Conservation (phyloP, 2,888 invertebrate genomes). For the Laothoe populi region DNA sequence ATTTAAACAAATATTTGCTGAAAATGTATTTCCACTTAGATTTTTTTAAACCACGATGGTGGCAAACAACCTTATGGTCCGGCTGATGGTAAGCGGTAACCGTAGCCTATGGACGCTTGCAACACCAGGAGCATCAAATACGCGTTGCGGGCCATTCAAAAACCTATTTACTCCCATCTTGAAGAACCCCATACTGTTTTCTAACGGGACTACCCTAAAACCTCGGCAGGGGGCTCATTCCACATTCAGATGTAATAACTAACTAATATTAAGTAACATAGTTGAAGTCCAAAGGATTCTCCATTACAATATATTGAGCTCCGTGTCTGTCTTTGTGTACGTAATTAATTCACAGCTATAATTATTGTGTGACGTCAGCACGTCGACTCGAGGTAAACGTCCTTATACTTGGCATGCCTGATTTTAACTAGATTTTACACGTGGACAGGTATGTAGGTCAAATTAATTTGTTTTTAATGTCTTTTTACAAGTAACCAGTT, state of each 20-base stretch:
- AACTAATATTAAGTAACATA: background rate
- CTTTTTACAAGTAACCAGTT: background rate
- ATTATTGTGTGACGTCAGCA: conserved; percentile 13
- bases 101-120: no score
- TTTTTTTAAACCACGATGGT: no score
- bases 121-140: no score
- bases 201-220: no score
- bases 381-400: conserved; percentile 17
- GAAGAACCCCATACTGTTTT: no score
- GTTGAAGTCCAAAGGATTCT: background rate
- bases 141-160: no score
- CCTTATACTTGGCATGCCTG: conserved; percentile 17
- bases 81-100: no score
- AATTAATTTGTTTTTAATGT: background rate
- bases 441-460: conserved; percentile 9
- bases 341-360: conserved; percentile 20
- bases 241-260: background rate
- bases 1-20: no score
- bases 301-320: background rate
- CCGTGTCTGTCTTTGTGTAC: background rate
- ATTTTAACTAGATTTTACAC: background rate
- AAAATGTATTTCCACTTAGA: no score
- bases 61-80: no score
- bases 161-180: no score
- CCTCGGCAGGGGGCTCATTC: no score